Percentiles rank a stretch among this genome's conserved stretches.
These are phyloP conservation scores for Erebia aethiops DNA, from an alignment of 2,888 invertebrate genomes.

Conservation along the genomic window DNA sequence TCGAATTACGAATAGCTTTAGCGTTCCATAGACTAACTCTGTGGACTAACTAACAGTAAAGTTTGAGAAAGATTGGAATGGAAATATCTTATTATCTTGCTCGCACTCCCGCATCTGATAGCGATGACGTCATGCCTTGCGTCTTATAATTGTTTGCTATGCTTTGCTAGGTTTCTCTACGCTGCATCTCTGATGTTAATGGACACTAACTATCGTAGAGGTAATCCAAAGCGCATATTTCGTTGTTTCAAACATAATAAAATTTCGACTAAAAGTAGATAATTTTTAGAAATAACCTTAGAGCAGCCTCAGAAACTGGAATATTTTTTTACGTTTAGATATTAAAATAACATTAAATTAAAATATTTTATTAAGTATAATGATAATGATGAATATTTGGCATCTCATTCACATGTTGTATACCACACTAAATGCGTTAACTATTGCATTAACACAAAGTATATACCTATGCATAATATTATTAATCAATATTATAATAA, in stretches of 20 bases:
- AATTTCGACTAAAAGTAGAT: neutral
- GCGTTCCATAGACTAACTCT: no score
- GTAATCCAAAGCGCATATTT: neutral
- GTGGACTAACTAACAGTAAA: no score
- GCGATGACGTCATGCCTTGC: no score
- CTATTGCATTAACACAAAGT: conserved; percentile 54
- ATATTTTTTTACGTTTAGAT: conserved; percentile 38
- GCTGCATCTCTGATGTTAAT: neutral
- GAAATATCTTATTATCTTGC: no score
- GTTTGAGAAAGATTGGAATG: no score
- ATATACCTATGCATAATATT: conserved; percentile 47
- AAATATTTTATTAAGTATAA: conserved; percentile 35
- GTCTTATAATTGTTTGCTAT: no score
- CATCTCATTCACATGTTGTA: conserved; percentile 72
- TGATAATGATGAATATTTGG: conserved; percentile 70
- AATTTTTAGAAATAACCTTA: conserved; percentile 39
- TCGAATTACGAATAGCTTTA: no score
- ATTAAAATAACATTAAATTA: conserved; percentile 39
- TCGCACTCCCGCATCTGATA: no score
- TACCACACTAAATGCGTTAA: conserved; percentile 61
- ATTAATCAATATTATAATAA: conserved; percentile 37
- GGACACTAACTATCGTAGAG: neutral
- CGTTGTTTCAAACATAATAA: conserved; percentile 6
- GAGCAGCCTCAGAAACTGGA: conserved; percentile 60
- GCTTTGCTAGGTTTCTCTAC: neutral